Evolutionary conservation across 1,140 invertebrate genomes (phyloP), one percentile per base, ranked within the genome.

Genomic region (Paraescarpia echinospica): DNA sequence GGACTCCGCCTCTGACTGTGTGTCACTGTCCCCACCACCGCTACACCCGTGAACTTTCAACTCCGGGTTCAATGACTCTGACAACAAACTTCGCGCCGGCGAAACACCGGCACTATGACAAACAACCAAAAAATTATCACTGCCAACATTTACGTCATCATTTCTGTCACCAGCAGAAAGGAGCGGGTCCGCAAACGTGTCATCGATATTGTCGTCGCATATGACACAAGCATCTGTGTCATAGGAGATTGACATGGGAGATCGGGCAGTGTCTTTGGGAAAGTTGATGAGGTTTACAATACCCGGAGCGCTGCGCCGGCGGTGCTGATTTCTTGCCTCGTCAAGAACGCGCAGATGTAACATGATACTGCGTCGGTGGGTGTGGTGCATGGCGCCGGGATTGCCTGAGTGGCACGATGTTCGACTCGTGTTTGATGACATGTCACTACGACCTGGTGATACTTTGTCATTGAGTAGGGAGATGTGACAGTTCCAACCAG

Each of bases 401-500:
- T 91, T 34, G n/a, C 22, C 91, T n/a, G 91, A 91, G 27, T 33
- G 35, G 34, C 18, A 34, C 34, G 91, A 91, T 12, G 31, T 34
- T 14, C 34, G 89, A 51, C 48, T n/a, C 27, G 59, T 77, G 22
- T 77, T 77, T 18, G 59, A 77, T 91, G 91, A 91, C 34, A 48
- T 91, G 6, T 35, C 41, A 9, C 91, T 91, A 27, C 34, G 91
- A 48, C 34, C 89, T 48, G 31, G 33, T 33, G 33, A 35, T 12
- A 59, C 88, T 27, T 93, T 93, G 22, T 93, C 91, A 89, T 94
- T 94, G 88, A 95, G 91, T 35, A 99, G 96, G 8, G 98, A 99
- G 94, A 99, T 99, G 95, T 99, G 99, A 96, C 99, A 99, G 96
- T 99, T 99, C 99, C 99, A 99, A 34, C 99, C 99, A 93, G 98